Evolutionary conservation across 1,140 invertebrate species (phyloP).

Genomic region (Nixonia krombeini): DNA sequence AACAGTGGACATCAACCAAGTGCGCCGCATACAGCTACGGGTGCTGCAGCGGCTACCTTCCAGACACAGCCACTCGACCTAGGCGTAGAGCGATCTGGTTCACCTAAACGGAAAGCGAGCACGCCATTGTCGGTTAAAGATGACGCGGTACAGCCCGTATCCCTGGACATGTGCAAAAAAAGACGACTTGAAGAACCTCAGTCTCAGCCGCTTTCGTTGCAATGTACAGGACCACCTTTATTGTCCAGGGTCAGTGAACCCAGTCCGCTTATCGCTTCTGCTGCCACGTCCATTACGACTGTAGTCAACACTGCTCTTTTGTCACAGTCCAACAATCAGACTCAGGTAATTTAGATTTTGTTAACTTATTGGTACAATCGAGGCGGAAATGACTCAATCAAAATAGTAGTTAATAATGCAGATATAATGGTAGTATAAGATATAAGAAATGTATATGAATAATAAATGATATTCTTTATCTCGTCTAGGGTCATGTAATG

Average conservation of each 20-base stretch:
- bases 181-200: slow-evolving; percentile 62
- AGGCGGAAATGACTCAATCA: no score
- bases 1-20: slow-evolving; percentile 68
- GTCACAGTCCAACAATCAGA: slow-evolving; percentile 52
- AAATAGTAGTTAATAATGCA: no score
- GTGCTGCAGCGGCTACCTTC: slow-evolving; percentile 56
- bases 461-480: no score
- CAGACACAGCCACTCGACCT: slow-evolving; percentile 83
- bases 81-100: slow-evolving; percentile 74
- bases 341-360: no score
- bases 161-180: slow-evolving; percentile 73
- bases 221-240: slow-evolving; percentile 65
- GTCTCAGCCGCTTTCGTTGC: slow-evolving; percentile 62
- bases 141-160: slow-evolving; percentile 63
- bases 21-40: slow-evolving; percentile 38
- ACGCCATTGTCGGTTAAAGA: slow-evolving; percentile 54
- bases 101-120: slow-evolving; percentile 74
- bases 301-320: slow-evolving; percentile 76
- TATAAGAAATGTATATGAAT: no score
- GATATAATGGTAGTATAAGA: no score
- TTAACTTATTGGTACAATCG: no score
- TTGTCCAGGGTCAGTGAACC: slow-evolving; percentile 77
- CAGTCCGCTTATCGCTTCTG: slow-evolving; percentile 80
- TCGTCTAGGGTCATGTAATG: slow-evolving; percentile 42
- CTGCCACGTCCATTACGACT: slow-evolving; percentile 81